Evolutionary conservation across 2,888 invertebrate species (phyloP), one percentile per base, ranked within the genome.

Genomic region (Drosophila putrida): DNA sequence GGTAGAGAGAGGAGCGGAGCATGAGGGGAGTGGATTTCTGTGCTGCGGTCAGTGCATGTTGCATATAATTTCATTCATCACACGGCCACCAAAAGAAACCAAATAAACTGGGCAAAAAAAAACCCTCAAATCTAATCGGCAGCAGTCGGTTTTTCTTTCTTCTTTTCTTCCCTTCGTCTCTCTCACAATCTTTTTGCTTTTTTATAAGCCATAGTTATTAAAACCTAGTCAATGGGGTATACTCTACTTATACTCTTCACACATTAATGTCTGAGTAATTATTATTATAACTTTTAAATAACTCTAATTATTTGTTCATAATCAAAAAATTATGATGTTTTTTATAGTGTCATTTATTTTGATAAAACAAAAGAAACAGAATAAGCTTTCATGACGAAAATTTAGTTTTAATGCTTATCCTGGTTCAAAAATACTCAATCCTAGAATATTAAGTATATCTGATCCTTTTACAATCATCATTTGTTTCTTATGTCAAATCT

Each of bases 31-130:
- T 20, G 41, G 6, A 31, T 41, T 55, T 57, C 44, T 31, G 38
- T 46, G 47, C 59, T 54, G 75, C 58, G 76, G 76, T 75, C 75
- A 78, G 63, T 59, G 74, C 61, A 75, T 75, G 74, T 66, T 81
- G 84, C 81, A 76, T 74, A 76, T 76, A 76, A 84, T 87, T 83
- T 81, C 65, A 78, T 84, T 84, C 71, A 74, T 84, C 82, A 75
- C 66, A 51, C 41, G 55, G 53, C 25, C 25, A 54, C 27, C 50
- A 55, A 41, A 47, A 49, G 25, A 9, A 46, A 38, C 31, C 44
- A 15, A 28, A 51, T 38, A 35, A 47, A 15, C 15, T 6, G 3
- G 13, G 27, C n/a, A n/a, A 9, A 44, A 41, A 41, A 54, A 70
- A 43, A 9, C 20, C 11, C 47, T 73, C 73, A 68, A 73, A 73